A percentile compares a stretch with the other conserved stretches of the same genome.
phyloP scores from a whole-genome alignment of 30 jellyfish, hydroid and myxozoan species.

The Pelagia noctiluca region DNA sequence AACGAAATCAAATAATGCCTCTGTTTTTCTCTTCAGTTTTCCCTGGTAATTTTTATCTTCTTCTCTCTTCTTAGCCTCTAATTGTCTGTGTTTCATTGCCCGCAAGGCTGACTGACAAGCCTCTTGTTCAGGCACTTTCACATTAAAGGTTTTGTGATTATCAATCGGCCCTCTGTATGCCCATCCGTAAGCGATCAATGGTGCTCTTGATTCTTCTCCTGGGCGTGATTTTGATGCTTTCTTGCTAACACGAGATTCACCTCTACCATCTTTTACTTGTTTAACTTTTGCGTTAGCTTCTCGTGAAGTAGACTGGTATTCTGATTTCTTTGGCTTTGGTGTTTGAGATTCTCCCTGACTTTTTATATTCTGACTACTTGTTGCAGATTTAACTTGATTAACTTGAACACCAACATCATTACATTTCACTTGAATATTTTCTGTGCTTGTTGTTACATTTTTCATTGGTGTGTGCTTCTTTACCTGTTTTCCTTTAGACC shows the following conservation, averaged over 20 bases:
- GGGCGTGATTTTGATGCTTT: conserved; percentile 2
- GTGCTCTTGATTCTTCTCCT: conserved; percentile 17
- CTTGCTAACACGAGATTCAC: background rate
- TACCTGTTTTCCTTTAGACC: background rate
- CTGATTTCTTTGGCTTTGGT: background rate
- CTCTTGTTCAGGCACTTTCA: conserved; percentile 34
- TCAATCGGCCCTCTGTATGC: conserved; percentile 55
- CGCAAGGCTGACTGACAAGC: conserved; percentile 38
- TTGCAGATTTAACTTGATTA: background rate
- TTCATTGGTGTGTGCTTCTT: background rate
- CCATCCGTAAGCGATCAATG: conserved; percentile 37
- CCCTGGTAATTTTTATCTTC: conserved; percentile 12
- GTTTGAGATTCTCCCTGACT: background rate
- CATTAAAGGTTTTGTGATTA: conserved; percentile 31
- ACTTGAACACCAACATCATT: conserved; percentile 14
- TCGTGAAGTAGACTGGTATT: too few species aligned
- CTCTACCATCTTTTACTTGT: background rate
- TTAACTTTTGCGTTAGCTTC: background rate
- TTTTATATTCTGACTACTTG: background rate
- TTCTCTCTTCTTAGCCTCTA: conserved; percentile 6
- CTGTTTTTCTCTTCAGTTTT: background rate
- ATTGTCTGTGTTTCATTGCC: conserved; percentile 25
- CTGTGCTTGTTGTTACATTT: too few species aligned
- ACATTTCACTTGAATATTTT: too few species aligned
- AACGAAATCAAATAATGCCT: conserved; percentile 24